Percentiles rank a stretch among this genome's conserved stretches.
These are phyloP conservation scores for Caligus rogercresseyi DNA, from an alignment of 1,140 invertebrate genomes.

Conservation along the genomic window DNA sequence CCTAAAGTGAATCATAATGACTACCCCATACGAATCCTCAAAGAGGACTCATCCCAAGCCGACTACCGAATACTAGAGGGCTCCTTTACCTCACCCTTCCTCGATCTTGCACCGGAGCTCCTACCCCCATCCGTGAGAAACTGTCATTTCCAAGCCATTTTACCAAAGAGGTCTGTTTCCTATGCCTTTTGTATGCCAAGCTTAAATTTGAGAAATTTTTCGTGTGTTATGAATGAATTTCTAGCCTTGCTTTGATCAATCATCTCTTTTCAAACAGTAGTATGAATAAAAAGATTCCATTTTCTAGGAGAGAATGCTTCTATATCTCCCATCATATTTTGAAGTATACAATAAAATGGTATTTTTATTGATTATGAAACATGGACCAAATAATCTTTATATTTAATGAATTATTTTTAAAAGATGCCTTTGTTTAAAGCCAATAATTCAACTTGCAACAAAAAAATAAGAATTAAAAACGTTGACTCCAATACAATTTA, in stretches of 20 bases:
- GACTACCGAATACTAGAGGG: background rate
- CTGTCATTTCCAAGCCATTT: slow-evolving; percentile 48
- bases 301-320: slow-evolving; percentile 31
- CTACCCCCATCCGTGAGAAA: background rate
- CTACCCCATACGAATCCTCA: slow-evolving; percentile 73
- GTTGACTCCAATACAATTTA: no score
- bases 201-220: no score
- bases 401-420: no score
- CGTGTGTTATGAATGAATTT: no score
- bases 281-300: slow-evolving; percentile 32
- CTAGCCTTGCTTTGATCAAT: no score
- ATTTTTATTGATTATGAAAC: no score
- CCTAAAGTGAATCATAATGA: slow-evolving; percentile 56
- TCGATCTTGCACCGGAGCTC: background rate
- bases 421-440: no score
- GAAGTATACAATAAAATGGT: background rate
- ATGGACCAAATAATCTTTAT: no score
- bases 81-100: background rate
- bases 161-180: slow-evolving; percentile 23
- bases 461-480: no score
- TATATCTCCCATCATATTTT: background rate
- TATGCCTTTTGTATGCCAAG: no score
- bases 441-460: no score
- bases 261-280: no score
- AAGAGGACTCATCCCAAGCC: slow-evolving; percentile 37